Percentiles rank a stretch among this genome's conserved stretches.
Evolutionary conservation across 2,113 vertebrate genomes (phyloP).

Genomic region (Apus apus): DNA sequence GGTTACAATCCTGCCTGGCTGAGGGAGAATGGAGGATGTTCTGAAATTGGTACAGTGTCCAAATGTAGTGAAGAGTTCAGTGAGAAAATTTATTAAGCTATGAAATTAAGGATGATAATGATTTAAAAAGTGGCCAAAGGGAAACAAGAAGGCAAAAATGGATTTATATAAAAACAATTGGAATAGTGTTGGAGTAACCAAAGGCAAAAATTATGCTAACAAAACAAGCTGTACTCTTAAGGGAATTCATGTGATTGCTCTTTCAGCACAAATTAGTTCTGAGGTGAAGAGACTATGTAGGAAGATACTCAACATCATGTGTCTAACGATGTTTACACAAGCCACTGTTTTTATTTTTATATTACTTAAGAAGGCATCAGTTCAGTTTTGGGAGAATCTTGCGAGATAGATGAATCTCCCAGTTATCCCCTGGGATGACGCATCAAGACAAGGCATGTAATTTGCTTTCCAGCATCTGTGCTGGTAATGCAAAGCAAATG

Average conservation of each 20-base stretch:
- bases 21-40: not conserved
- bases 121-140: not conserved
- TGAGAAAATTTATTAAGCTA: not conserved
- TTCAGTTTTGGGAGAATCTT: not conserved
- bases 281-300: not conserved
- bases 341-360: not conserved
- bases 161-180: not conserved
- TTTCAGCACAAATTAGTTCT: not conserved
- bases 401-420: not conserved
- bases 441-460: not conserved
- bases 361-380: not conserved
- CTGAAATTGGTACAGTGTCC: rapidly evolving
- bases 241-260: not conserved
- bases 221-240: not conserved
- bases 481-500: not conserved
- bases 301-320: not conserved
- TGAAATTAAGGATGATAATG: not conserved
- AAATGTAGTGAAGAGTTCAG: not conserved
- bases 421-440: not conserved
- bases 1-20: not conserved
- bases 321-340: not conserved
- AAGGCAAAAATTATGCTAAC: not conserved
- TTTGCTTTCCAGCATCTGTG: not conserved
- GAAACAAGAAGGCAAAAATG: not conserved
- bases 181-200: not conserved